Percentiles rank a stretch among this genome's conserved stretches.
These are phyloP conservation scores for Chromoteleia sp. DNA, from an alignment of 2,888 invertebrate species.

Conservation along the genomic window DNA sequence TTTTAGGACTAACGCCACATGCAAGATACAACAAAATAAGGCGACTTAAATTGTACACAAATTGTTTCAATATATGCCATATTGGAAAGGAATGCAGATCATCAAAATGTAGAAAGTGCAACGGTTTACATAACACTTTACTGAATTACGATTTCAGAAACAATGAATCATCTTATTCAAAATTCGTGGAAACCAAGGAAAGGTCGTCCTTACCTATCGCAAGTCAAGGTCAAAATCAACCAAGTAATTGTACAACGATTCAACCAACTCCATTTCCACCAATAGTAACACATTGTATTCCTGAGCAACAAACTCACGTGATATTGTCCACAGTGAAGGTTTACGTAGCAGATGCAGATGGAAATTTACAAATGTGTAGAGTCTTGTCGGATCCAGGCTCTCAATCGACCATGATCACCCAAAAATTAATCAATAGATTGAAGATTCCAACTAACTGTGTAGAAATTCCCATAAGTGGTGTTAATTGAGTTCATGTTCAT, in stretches of 20 bases:
- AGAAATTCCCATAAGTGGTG: not conserved
- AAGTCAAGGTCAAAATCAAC: not conserved
- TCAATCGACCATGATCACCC: not conserved
- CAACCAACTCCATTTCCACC: not conserved
- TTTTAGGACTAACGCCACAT: not conserved
- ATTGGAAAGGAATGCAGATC: slow-evolving; percentile 28
- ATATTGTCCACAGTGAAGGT: slow-evolving; percentile 17
- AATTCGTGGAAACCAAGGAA: not conserved
- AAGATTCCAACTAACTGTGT: not conserved
- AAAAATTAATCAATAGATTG: not conserved
- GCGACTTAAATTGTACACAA: slow-evolving; percentile 20
- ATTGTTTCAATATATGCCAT: slow-evolving; percentile 23
- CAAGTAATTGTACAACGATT: not conserved
- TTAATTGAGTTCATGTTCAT: not conserved
- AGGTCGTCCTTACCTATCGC: not conserved
- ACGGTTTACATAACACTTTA: slow-evolving; percentile 23
- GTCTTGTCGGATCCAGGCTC: slow-evolving; percentile 25
- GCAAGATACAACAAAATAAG: not conserved
- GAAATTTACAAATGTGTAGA: slow-evolving; percentile 11
- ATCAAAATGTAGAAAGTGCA: slow-evolving; percentile 36
- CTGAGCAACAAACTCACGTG: not conserved
- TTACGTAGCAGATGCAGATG: not conserved
- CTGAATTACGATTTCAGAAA: not conserved
- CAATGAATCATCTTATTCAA: not conserved
- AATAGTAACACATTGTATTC: not conserved